Evolutionary conservation across 1,140 invertebrate species (phyloP).

Genomic region (Ylistrum balloti): DNA sequence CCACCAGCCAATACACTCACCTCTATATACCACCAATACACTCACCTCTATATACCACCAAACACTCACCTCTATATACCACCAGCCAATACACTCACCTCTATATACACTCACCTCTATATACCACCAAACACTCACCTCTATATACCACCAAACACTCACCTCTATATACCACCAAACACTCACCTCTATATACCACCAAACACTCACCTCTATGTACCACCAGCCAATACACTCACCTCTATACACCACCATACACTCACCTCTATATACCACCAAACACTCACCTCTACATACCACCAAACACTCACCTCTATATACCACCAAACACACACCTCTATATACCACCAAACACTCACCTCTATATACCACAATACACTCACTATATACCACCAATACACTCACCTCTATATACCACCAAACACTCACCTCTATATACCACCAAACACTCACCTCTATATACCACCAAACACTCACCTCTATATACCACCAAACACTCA

Average conservation of each 20-base stretch:
- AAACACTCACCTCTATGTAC: background rate
- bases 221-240: background rate
- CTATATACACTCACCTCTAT: background rate
- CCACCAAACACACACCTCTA: too few relatives aligned
- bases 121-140: background rate
- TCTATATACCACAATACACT: too few relatives aligned
- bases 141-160: background rate
- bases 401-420: too few relatives aligned
- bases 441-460: too few relatives aligned
- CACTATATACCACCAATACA: too few relatives aligned
- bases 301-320: too few relatives aligned
- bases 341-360: too few relatives aligned
- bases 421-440: constrained; percentile 85
- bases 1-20: background rate
- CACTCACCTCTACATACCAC: background rate
- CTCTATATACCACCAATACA: background rate
- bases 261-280: too few relatives aligned
- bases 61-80: background rate
- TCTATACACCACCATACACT: background rate
- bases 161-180: background rate
- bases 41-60: too few relatives aligned
- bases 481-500: too few relatives aligned
- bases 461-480: too few relatives aligned
- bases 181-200: background rate
- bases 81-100: background rate